Base-by-base conservation (phyloP, 2,113 vertebrate species). In the Nothoprocta pentlandii region DNA sequence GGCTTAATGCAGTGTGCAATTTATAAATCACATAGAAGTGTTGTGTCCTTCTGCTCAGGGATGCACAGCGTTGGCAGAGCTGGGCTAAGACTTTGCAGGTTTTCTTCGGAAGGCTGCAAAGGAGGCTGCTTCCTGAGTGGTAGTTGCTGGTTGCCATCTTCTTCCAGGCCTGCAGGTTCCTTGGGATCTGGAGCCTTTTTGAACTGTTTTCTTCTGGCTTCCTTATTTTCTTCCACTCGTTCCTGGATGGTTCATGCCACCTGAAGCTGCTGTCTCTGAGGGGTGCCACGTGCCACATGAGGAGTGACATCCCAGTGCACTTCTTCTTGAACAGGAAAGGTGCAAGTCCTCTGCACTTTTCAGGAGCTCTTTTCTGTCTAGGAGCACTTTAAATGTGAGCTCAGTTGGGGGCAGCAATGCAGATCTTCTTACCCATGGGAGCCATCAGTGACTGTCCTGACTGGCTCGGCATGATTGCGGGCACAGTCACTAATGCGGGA, bases 1-100 rank as follows among this genome's bases (percentile, higher is more conserved):
- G 14, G 47, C 64, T 95, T 92, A 88, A 89, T 80, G 67, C 87
- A 19, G 17, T 82, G 44, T 93, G 80, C n/a, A 95, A 74, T 66
- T 44, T 84, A 89, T 81, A 76, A 85, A 95, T 82, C 90, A 87
- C 73, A 90, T 0, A 5, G 77, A 76, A 44, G 59, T 44, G 83
- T 90, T 71, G 64, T 81, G 30, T 90, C 80, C 25, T 62, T 44
- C 41, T 2, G 0, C 70, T 80, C 46, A 49, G 0, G 39, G 17
- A 74, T 58, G n/a, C 0, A 0, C 20, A 36, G 61, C 25, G 20
- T 22, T 36, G 64, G 54, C 46, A 25, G 21, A 91, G 8, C 16
- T 34, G 19, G 23, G 56, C 41, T 14, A 61, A 39, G 71, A 53
- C 89, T 34, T 66, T 30, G 71, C 46, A 7, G 47, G 23, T 67